Base-by-base conservation (phyloP, 1,140 invertebrate species). In the Papilio dardanus region DNA sequence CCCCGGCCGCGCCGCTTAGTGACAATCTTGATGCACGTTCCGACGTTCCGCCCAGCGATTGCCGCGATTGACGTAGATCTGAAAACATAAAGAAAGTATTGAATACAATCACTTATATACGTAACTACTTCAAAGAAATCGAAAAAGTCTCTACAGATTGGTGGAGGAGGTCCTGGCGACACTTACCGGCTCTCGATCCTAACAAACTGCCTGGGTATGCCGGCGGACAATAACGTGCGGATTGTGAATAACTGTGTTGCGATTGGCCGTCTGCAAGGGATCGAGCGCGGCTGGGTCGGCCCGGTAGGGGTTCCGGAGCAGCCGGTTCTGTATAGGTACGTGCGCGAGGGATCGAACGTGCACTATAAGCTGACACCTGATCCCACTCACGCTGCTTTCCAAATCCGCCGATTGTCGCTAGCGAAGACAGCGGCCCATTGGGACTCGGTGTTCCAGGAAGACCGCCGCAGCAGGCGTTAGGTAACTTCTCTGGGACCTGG, bases 311-410 rank as follows among this genome's bases (percentile, higher is more conserved):
- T 76, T 93, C 92, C 69, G 92, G 91, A 76, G 93, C 94, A 80
- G 95, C 96, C 94, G 86, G 96, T 94, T 88, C 96, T 94, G 74
- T 97, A 94, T 74, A 96, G 94, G 93, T 97, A 97, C 92, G 98
- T 96, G 81, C 97, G 74, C 97, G 93, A n/a, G 97, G 97, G 88
- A 98, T 97, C 76, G 97, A 98, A 83, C 98, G 94, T 75, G 97
- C 96, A 88, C 97, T 98, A 90, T 98, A 98, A 19, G 97, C 97
- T 2, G 98, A 98, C 16, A 98, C 96, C 92, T 98, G 97, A 93
- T 99, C 98, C 98, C 98, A 98, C 91, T 99, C 98, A 94, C 95
- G 97, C 87, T 96, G 97, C 81, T 96, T 95, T 88, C 97, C 97
- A 90, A 97, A 97, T 74, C 96, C 97, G 81, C 95, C 96, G 81